phyloP scores from a whole-genome alignment of 2,797 vertebrate genomes.

The Chaetophractus vellerosus region DNA sequence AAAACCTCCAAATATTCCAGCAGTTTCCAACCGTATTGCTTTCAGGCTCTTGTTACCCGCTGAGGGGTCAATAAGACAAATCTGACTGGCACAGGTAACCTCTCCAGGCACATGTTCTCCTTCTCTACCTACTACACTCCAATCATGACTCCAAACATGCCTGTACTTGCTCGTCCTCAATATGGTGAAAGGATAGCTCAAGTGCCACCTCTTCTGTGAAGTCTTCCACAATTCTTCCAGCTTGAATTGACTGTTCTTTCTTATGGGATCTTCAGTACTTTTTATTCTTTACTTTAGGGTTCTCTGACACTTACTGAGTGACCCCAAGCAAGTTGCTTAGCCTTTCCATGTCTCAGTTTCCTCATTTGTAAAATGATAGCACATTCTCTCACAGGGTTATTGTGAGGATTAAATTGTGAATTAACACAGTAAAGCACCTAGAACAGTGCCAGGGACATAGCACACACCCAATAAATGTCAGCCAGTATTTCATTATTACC shows the following conservation, averaged over 20 bases:
- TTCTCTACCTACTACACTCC: not conserved
- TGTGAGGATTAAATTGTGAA: not conserved
- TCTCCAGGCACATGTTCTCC: not conserved
- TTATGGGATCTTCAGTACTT: not conserved
- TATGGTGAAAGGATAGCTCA: not conserved
- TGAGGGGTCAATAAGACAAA: not conserved
- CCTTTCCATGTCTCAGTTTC: not conserved
- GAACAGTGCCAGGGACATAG: not conserved
- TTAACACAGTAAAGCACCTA: not conserved
- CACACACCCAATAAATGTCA: not conserved
- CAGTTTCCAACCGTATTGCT: not conserved
- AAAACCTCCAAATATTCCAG: conserved; percentile 38
- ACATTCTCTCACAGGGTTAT: not conserved
- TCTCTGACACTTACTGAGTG: not conserved
- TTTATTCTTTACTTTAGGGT: conserved; percentile 14
- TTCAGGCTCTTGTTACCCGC: not conserved
- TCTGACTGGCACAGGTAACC: not conserved
- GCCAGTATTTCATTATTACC: not conserved
- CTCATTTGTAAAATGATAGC: conserved; percentile 34
- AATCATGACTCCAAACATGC: not conserved
- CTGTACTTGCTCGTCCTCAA: not conserved
- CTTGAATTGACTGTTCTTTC: not conserved
- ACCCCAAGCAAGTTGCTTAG: not conserved
- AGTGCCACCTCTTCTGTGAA: not conserved
- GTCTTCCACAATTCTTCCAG: not conserved